Evolutionary conservation across 2,888 invertebrate genomes (phyloP).

Genomic region (Nineta flava): DNA sequence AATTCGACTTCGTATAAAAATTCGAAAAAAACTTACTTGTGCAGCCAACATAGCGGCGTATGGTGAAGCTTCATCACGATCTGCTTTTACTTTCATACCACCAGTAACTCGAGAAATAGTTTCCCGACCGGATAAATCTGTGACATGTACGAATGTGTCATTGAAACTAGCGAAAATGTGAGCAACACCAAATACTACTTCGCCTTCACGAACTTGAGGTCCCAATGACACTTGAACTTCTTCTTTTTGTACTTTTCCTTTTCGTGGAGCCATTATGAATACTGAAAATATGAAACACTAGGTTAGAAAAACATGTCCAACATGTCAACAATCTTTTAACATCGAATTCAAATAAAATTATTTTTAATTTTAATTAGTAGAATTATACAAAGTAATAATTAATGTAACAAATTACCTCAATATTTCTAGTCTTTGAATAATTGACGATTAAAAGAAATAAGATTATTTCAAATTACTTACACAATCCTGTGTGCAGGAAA

Average conservation of each 20-base stretch:
- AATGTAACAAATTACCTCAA: too few species aligned
- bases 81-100: slow-evolving; percentile 99
- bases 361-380: too few species aligned
- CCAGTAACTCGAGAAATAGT: slow-evolving; percentile 91
- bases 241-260: slow-evolving; percentile 93
- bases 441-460: too few species aligned
- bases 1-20: too few species aligned
- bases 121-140: slow-evolving; percentile 95
- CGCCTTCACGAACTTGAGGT: slow-evolving; percentile 92
- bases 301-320: too few species aligned
- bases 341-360: too few species aligned
- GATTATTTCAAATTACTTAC: too few species aligned
- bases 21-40: slow-evolving; percentile 44
- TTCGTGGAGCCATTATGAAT: slow-evolving; percentile 80
- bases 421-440: too few species aligned
- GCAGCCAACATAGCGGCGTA: slow-evolving; percentile 99
- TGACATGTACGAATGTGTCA: slow-evolving; percentile 99
- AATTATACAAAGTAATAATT: too few species aligned
- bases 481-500: background rate
- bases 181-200: slow-evolving; percentile 96
- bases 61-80: slow-evolving; percentile 98
- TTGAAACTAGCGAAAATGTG: slow-evolving; percentile 99
- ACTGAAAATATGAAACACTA: background rate
- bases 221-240: slow-evolving; percentile 93
- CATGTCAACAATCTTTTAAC: too few species aligned